Conservation (phyloP, 1,140 invertebrate species). For the Zaprionus lachaisei region DNA sequence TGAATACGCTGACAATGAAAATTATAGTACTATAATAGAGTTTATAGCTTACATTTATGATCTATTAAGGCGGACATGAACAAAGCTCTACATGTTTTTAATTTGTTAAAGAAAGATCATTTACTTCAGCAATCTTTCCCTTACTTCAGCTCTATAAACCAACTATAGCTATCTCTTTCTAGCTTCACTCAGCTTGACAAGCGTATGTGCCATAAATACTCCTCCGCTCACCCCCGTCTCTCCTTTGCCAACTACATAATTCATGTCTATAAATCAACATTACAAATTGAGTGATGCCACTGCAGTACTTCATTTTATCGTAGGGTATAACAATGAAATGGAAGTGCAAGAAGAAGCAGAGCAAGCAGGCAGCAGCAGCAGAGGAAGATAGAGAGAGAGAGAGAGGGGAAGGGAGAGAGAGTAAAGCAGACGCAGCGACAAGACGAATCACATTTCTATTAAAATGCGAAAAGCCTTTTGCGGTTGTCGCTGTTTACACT, state of each 20-base stretch:
- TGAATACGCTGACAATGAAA: not conserved
- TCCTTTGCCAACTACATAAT: not conserved
- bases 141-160: not conserved
- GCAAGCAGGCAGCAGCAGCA: not conserved
- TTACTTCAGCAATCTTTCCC: not conserved
- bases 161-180: not conserved
- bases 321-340: conserved; percentile 45
- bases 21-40: not conserved
- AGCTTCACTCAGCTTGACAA: not conserved
- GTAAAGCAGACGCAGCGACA: conserved; percentile 29
- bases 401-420: not conserved
- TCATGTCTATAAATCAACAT: conserved; percentile 16
- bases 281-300: conserved; percentile 14
- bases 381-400: conserved; percentile 6
- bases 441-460: conserved; percentile 79
- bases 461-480: conserved; percentile 82
- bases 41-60: too few relatives aligned
- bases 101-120: not conserved
- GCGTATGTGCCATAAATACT: conserved; percentile 3
- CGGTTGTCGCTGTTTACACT: conserved; percentile 58
- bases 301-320: conserved; percentile 10
- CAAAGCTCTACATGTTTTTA: not conserved
- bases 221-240: not conserved
- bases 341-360: not conserved
- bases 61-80: too few relatives aligned